Conservation (phyloP, 2,797 vertebrate species). For the Enteromius thamalakanensis region DNA sequence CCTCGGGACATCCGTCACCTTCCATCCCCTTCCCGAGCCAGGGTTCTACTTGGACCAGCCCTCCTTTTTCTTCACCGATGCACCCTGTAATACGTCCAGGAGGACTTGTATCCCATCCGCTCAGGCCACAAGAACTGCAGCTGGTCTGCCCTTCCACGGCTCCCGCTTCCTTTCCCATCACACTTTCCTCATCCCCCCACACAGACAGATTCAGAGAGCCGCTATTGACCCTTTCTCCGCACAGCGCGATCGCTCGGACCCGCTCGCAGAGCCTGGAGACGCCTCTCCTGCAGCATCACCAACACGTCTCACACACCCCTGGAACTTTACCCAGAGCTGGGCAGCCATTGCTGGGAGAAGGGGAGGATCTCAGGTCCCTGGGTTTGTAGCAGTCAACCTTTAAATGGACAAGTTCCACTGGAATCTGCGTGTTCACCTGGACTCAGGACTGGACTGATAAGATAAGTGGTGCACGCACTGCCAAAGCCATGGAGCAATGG, state of each 20-base stretch:
- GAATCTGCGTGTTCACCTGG: slow-evolving; percentile 40
- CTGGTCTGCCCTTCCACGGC: slow-evolving; percentile 52
- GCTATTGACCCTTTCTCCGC: slow-evolving; percentile 57
- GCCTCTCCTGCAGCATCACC: slow-evolving; percentile 45
- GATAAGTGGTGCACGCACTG: slow-evolving; percentile 13
- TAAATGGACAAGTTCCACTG: slow-evolving; percentile 20
- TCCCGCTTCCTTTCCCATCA: slow-evolving; percentile 19
- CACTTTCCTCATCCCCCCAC: slow-evolving; percentile 27
- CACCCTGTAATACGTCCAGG: slow-evolving; percentile 52
- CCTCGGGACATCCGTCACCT: slow-evolving; percentile 64
- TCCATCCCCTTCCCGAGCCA: slow-evolving; percentile 63
- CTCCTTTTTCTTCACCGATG: slow-evolving; percentile 57
- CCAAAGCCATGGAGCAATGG: slow-evolving; percentile 41
- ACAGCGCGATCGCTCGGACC: slow-evolving; percentile 41
- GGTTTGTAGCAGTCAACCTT: slow-evolving; percentile 52
- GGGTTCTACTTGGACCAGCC: slow-evolving; percentile 58
- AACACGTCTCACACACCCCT: slow-evolving; percentile 54
- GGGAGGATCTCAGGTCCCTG: slow-evolving; percentile 32
- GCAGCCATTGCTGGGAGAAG: slow-evolving; percentile 35
- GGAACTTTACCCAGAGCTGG: slow-evolving; percentile 65
- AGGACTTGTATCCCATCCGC: slow-evolving; percentile 49
- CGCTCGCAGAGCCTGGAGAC: slow-evolving; percentile 64
- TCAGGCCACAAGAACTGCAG: slow-evolving; percentile 67
- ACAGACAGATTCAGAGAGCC: slow-evolving; percentile 54
- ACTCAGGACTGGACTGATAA: slow-evolving; percentile 37